These are phyloP conservation scores for Schizaphis graminum DNA, from an alignment of 2,888 invertebrate species.

Conservation along the genomic window DNA sequence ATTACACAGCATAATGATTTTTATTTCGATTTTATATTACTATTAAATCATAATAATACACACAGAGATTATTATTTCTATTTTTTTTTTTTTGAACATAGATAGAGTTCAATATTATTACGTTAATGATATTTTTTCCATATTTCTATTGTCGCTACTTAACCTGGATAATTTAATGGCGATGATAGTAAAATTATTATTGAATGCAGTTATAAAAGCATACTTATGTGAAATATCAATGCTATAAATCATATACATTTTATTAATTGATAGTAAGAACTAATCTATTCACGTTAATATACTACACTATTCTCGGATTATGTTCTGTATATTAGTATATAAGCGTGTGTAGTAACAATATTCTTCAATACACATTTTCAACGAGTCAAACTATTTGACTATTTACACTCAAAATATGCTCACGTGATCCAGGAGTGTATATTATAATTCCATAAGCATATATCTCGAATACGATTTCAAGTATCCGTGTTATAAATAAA, in stretches of 20 bases:
- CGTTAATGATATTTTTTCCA: neutral
- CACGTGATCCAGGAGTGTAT: slow-evolving; percentile 16
- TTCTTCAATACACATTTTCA: neutral
- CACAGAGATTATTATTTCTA: neutral
- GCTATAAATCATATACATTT: neutral
- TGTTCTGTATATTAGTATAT: neutral
- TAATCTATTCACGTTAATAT: neutral
- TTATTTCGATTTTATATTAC: neutral
- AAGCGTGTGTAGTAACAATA: neutral
- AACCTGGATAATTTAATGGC: slow-evolving; percentile 3
- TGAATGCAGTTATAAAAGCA: neutral
- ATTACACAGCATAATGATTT: neutral
- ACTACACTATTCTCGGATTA: neutral
- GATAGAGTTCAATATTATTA: neutral
- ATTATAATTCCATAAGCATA: neutral
- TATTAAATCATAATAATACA: neutral
- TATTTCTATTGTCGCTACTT: neutral
- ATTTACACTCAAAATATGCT: neutral
- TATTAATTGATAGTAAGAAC: neutral
- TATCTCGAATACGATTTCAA: neutral
- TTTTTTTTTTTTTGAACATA: neutral
- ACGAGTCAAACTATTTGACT: neutral
- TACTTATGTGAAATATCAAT: neutral
- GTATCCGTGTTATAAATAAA: neutral
- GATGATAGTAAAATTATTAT: neutral